Evolutionary conservation across 1,140 invertebrate genomes (phyloP), one percentile per base, ranked within the genome.

Genomic region (Drosophila simulans): DNA sequence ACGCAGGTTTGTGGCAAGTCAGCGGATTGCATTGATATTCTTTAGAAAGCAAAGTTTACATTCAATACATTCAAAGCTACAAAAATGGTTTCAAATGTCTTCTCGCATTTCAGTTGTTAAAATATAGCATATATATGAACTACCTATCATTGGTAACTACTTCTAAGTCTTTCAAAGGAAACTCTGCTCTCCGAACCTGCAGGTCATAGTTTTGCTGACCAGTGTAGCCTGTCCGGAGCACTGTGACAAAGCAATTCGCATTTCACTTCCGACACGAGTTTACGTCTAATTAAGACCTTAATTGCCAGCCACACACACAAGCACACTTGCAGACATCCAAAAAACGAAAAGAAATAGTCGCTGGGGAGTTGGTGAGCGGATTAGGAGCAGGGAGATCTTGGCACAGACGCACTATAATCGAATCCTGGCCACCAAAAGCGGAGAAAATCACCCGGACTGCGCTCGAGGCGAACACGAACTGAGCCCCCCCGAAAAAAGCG

Each of bases 381-480:
- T 17, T 37, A 4, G 37, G 10, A n/a, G 22, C 15, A 5, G 27
- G 35, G 8, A 22, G 37, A 59, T 59, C 53, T 35, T 11, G 25
- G 27, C 22, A 46, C 51, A 46, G 42, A 22, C 11, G 22, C 25
- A 37, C 37, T 27, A 5, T 48, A 48, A 48, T 48, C 46, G 42
- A 42, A 39, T 49, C 46, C 55, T 60, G 22, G 27, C 13, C 17
- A n/a, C 15, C 48, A 22, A 54, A 25, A 37, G 12, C 51, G 37
- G 15, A 43, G 5, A 60, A 62, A 51, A 48, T 60, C 51, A 52
- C 64, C 74, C 45, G 57, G 49, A 56, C 75, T 39, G 74, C 43
- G 59, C 65, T 77, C 74, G 75, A 55, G 40, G 56, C 64, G 42
- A 77, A 77, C 31, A 52, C 65, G 54, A 63, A 77, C 75, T 77